Base-by-base conservation (phyloP, 2,888 invertebrate genomes). In the Lymantria dispar region DNA sequence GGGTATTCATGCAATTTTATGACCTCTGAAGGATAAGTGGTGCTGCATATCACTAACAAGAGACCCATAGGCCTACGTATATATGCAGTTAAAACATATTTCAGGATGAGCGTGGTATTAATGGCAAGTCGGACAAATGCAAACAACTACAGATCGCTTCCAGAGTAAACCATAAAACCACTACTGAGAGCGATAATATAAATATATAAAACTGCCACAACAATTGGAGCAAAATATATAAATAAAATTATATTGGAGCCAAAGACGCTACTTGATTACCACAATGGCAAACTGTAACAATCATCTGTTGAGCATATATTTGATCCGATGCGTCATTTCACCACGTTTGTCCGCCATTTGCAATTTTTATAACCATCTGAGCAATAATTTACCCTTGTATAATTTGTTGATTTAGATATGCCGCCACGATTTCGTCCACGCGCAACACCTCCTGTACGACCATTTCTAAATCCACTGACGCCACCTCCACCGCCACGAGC, bases 381-480 rank as follows among this genome's bases (percentile, higher is more conserved):
- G 74, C 80, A 80, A 78, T 83, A 72, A 87, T 81, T 91, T 94
- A 96, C 96, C 93, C 95, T 93, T 72, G 93, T 93, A 78, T 94
- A 95, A 67, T 89, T 92, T 62, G 89, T 87, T 68, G 91, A 87
- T 83, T 95, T 94, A 56, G 94, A 87, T 70, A 94, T 92, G 71
- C 94, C 95, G 68, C 95, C 95, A 72, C 94, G 94, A 85, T 91
- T 94, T 82, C 95, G 94, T 73, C 95, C 95, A 78, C 95, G 94
- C 71, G 95, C 92, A 50, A 93, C 92, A 57, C 93, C 92, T 52
- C 91, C 89, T 33, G 92, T 80, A 55, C 93, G 93, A 60, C 92
- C 90, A 69, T 92, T 93, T 64, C 93, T 88, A 68, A 88, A 84
- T 59, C 85, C 72, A 70, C 85, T 88, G 49, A 86, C 78, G 42